These are phyloP conservation scores for Stenopsyche tienmushanensis DNA, from an alignment of 1,140 invertebrate genomes.

Conservation along the genomic window DNA sequence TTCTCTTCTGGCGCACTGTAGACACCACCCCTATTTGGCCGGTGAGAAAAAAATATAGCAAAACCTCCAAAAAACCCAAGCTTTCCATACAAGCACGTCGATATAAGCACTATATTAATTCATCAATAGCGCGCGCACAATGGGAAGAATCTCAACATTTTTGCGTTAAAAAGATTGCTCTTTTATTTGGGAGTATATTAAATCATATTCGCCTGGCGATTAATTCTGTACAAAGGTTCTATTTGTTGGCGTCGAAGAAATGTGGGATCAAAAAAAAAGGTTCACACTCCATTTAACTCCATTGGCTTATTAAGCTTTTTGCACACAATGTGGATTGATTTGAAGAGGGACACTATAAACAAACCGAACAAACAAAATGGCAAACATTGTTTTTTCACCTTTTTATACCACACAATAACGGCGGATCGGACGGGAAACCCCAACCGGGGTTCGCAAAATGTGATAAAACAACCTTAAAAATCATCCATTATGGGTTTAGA, in stretches of 20 bases:
- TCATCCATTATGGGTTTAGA: no score
- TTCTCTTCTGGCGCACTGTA: slow-evolving; percentile 50
- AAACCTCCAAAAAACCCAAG: neutral
- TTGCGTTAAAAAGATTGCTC: no score
- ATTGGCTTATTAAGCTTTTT: slow-evolving; percentile 21
- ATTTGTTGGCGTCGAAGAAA: neutral
- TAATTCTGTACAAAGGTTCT: no score
- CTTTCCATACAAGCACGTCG: no score
- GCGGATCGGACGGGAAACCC: neutral
- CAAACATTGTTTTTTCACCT: slow-evolving; percentile 33
- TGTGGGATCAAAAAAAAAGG: neutral
- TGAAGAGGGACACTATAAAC: slow-evolving; percentile 31
- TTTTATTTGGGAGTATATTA: no score
- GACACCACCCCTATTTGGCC: slow-evolving; percentile 53
- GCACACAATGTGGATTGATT: slow-evolving; percentile 15
- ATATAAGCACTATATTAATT: no score
- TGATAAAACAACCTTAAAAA: no score
- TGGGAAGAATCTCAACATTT: no score
- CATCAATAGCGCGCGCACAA: no score
- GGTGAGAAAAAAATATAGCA: slow-evolving; percentile 40
- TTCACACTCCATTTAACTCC: slow-evolving; percentile 25
- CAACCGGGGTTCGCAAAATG: no score
- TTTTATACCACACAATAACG: slow-evolving; percentile 21
- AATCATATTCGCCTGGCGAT: no score
- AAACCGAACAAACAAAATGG: slow-evolving; percentile 28